Base-by-base conservation (phyloP, 2,113 vertebrate genomes). In the Callaeas wilsoni region DNA sequence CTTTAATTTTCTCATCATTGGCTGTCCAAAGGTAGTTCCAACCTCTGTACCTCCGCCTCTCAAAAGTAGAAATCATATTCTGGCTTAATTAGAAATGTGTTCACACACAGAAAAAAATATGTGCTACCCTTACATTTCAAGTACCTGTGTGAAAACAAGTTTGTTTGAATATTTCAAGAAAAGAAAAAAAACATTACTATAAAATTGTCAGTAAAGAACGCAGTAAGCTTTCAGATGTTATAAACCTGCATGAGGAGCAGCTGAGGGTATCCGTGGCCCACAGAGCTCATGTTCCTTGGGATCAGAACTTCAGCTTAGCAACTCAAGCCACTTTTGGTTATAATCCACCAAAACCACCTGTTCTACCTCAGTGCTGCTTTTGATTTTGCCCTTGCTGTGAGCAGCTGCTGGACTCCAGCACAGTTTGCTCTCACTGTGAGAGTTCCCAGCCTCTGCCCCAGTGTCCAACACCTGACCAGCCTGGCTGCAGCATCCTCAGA, bases 371-470 rank as follows among this genome's bases (percentile, higher is more conserved):
- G 65, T 4, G 9, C 41, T 69, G 18, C 27, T 64, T 87, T 83
- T 35, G 52, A 33, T 65, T 80, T 80, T 76, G 29, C 15, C 32
- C 5, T 41, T 89, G 87, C 57, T 22, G 0, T 5, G 41, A 60
- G 65, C 12, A 75, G 42, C n/a, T 83, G 23, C 42, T 41, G 63
- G 47, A 42, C 16, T 53, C 32, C 3, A 1, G 4, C 50, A n/a
- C 0, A 2, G 9, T 46, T 84, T 75, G 33, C 10, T 63, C 6
- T 26, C 63, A 14, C 47, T 10, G 29, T 1, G 13, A 55, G 0
- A 2, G 14, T 0, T 81, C 49, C 26, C 37, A 50, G 29, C 44
- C 27, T 60, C 26, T 29, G 44, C 33, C 60, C 25, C 23, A 7
- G 9, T 3, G 29, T 2, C 60, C 56, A 25, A 19, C 32, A 5